Base-by-base conservation (phyloP, 2,888 invertebrate species). In the Ichneumoninae sp. region DNA sequence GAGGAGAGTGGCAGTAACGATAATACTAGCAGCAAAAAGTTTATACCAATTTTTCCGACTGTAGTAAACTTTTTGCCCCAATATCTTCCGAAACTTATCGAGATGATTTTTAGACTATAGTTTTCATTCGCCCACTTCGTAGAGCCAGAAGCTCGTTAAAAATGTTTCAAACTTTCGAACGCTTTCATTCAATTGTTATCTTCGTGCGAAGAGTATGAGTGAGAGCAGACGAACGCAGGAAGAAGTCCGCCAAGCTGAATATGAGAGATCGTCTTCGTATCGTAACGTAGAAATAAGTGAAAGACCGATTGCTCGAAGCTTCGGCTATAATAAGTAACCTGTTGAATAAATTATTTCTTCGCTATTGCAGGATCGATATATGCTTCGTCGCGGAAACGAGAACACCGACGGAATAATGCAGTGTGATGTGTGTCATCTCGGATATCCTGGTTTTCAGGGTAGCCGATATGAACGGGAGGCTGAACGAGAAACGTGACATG, bases 281-380 rank as follows among this genome's bases (percentile, higher is more conserved):
- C 54, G 19, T 22, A 54, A 22, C 54, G 10, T 26, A 22, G 57
- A 22, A 10, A 57, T 22, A 22, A 19, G 26, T 57, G 57, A 57
- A 57, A 26, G 10, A 8, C 10, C 57, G 57, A 57, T 57, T 57
- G 13, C 57, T 22, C 26, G 6, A 26, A 26, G 57, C 57, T 57
- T 57, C 57, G 57, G 26, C 50, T 70, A 33, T 54, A 65, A 63
- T 22, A 44, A 76, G 75, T 76, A 65, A 63, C 75, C 63, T 65
- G 63, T 70, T 76, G 65, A 76, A 71, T 81, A 76, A 74, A 81
- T 76, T 76, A 76, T 57, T 57, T 22, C 26, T 57, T 57, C 70
- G 50, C 22, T 26, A 22, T 70, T 70, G 60, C 60, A 33, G 22
- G 66, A 83, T 83, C 82, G 82, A 83, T 73, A 73, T 73, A 22